phyloP scores from a whole-genome alignment of 2,888 invertebrate genomes.

The Girardia tigrina region DNA sequence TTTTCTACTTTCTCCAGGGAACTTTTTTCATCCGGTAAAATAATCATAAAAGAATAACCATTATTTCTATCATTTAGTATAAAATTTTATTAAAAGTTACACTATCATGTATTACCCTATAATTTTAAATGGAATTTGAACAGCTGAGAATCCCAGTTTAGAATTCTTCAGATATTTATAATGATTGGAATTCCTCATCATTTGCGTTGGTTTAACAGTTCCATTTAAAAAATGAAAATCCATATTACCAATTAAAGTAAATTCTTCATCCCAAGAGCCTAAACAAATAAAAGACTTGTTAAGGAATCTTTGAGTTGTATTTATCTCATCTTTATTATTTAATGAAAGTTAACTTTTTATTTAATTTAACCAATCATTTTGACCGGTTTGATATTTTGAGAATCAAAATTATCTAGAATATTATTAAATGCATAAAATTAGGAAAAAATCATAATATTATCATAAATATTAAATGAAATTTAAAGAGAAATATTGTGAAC shows the following conservation, averaged over 20 bases:
- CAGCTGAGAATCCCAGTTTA: not conserved
- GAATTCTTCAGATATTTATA: not conserved
- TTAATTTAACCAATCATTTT: too few species aligned
- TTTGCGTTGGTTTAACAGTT: not conserved
- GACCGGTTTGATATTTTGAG: too few species aligned
- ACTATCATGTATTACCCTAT: not conserved
- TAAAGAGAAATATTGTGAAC: too few species aligned
- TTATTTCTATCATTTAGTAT: too few species aligned
- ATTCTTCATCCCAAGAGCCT: not conserved
- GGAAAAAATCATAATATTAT: too few species aligned
- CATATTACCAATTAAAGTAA: not conserved
- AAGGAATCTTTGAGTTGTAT: too few species aligned
- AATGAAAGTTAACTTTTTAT: too few species aligned
- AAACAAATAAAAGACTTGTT: too few species aligned
- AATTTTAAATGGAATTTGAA: not conserved
- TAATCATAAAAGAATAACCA: not conserved
- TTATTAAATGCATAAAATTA: too few species aligned
- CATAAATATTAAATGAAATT: too few species aligned
- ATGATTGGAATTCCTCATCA: not conserved
- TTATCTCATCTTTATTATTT: too few species aligned
- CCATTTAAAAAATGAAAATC: not conserved
- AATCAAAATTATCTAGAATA: too few species aligned
- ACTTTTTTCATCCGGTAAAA: not conserved
- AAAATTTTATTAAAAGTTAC: not conserved
- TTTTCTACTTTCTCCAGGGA: not conserved